Conservation (phyloP, 1,140 invertebrate genomes). For the Venustaconcha ellipsiformis region DNA sequence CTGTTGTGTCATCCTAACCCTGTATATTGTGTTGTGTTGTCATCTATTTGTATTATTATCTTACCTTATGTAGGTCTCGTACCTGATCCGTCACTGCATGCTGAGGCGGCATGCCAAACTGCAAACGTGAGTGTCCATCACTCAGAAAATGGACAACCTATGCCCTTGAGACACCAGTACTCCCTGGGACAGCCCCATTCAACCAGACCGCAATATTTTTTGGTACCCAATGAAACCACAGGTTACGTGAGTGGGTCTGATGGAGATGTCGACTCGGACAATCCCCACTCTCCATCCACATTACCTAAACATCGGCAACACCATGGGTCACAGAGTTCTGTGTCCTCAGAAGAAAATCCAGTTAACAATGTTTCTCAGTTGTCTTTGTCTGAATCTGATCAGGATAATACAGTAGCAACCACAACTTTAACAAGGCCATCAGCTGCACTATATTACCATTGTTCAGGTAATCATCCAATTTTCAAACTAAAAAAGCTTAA, state of each 20-base stretch:
- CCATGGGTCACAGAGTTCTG: constrained; percentile 42
- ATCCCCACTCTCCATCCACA: constrained; percentile 24
- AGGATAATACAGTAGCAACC: constrained; percentile 3
- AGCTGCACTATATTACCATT: too few species aligned
- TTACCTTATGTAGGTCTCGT: constrained; percentile 43
- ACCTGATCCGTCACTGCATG: constrained; percentile 23
- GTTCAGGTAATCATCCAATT: too few species aligned
- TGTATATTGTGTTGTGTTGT: not conserved
- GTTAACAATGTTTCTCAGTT: constrained; percentile 34
- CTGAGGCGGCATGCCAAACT: constrained; percentile 1
- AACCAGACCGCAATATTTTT: constrained; percentile 26
- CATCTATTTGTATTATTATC: constrained; percentile 31
- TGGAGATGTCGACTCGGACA: constrained; percentile 52
- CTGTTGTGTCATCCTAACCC: too few species aligned
- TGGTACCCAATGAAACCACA: too few species aligned
- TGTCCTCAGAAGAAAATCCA: constrained; percentile 41
- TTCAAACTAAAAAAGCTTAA: too few species aligned
- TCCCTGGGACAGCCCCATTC: constrained; percentile 2
- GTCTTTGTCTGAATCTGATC: constrained; percentile 42
- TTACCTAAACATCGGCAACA: constrained; percentile 21
- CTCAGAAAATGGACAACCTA: constrained; percentile 21
- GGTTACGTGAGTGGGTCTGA: constrained; percentile 61
- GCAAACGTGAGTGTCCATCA: constrained; percentile 22
- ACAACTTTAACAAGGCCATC: constrained; percentile 1
- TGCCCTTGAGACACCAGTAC: constrained; percentile 21